These are phyloP conservation scores for Herpetotheres cachinnans DNA, from an alignment of 2,113 vertebrate species.

Conservation along the genomic window DNA sequence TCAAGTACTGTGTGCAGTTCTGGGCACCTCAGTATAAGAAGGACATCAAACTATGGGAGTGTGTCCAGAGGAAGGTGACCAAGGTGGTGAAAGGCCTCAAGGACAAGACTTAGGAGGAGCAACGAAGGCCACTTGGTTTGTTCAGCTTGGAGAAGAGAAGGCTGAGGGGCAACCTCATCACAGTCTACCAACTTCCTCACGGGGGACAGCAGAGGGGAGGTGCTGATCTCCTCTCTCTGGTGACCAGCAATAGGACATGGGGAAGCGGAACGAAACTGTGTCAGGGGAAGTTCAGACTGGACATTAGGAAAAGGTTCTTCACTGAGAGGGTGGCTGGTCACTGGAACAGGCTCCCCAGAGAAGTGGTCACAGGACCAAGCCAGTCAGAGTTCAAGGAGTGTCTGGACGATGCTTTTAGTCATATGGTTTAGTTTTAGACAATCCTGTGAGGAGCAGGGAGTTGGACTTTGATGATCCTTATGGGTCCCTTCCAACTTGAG, in stretches of 20 bases:
- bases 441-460: not conserved
- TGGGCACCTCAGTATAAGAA: not conserved
- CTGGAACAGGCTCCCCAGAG: not conserved
- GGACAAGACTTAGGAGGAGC: not conserved
- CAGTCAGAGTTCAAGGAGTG: not conserved
- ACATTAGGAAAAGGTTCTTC: not conserved
- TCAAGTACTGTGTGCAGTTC: not conserved
- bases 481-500: not conserved
- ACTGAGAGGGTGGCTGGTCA: not conserved
- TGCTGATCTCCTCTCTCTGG: not conserved
- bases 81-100: not conserved
- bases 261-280: not conserved
- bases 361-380: rapidly evolving
- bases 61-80: not conserved
- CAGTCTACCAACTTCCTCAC: not conserved
- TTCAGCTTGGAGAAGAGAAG: not conserved
- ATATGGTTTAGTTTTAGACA: not conserved
- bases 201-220: rapidly evolving
- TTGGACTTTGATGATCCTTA: not conserved
- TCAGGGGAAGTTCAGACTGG: not conserved
- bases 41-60: not conserved
- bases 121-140: not conserved
- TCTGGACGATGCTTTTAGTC: not conserved
- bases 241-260: not conserved
- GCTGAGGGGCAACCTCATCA: not conserved